Evolutionary conservation across 2,113 vertebrate genomes (phyloP), one percentile per base, ranked within the genome.

Genomic region (Jaculus jaculus): DNA sequence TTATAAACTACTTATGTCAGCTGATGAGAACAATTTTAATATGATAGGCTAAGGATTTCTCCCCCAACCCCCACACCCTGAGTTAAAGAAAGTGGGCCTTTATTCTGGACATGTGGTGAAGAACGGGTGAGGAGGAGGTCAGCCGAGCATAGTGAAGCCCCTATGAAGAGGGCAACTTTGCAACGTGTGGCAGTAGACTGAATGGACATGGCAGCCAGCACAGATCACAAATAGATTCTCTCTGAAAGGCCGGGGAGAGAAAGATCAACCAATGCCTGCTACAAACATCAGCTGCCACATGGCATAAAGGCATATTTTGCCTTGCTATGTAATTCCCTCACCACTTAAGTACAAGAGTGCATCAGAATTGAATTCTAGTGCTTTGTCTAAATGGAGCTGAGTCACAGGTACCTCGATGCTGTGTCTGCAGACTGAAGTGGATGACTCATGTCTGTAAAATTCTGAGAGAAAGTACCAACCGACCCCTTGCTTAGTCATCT

Each of bases 391-490:
- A 97, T 96, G 98, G 94, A 97, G 97, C 97, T 98, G 98, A 98
- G 97, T 98, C 98, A 98, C 94, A 96, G 97, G 95, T 97, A 97
- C 94, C 97, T 98, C 73, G 77, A 74, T 97, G 97, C 98, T 97
- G 96, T 92, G 98, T 98, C 97, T 98, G 97, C 97, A 98, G 90
- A 98, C 98, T 98, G 96, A 98, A 97, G 97, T 96, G 95, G 97
- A 97, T 98, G 98, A 98, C 96, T 98, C 98, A 98, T 9, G 92
- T 98, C 98, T 98, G 98, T 98, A 97, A 98, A 98, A 98, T 98
- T 97, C 97, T 97, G 96, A 96, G 97, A 96, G 97, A 98, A 98
- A 98, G 98, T 98, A 98, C 97, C 98, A 98, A 96, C 91, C 97
- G 97, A 98, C 97, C 98, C 98, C 91, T 97, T 98, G 98, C 98